Evolutionary conservation across 2,888 invertebrate species (phyloP), one percentile per base, ranked within the genome.

Genomic region (Ormia ochracea): DNA sequence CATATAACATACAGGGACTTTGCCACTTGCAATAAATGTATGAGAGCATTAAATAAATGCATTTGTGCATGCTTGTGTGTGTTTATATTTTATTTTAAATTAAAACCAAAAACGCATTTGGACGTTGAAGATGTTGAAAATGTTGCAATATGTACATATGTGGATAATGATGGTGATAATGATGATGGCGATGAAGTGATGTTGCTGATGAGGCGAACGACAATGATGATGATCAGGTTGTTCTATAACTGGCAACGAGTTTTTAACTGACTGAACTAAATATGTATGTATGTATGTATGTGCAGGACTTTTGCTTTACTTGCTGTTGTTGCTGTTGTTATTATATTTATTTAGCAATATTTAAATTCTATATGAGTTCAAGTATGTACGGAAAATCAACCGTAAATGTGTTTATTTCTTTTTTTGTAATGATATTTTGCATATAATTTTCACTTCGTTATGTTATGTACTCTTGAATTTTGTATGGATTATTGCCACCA

Each of bases 381-480:
- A 79, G 69, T 70, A 68, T 69, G 65, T 66, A 66, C 56, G 45
- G 59, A 80, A 66, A 76, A 77, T 70, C 59, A 69, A 70, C 63
- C 63, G 63, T 77, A 77, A 77, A 63, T 63, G 23, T 36, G 50
- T 21, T 33, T 65, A 7, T 63, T 33, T 66, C 50, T 52, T 14
- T 36, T 66, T 74, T 54, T 69, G 70, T 65, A 70, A 74, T 70
- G 70, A 63, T 75, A 76, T 73, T 80, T 80, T 81, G 80, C 80
- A 82, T 82, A 82, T 83, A 80, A 83, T 83, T 83, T 82, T 82
- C 83, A 82, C 81, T 78, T 81, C 78, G 81, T 83, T 82, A 78
- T 63, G 61, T 66, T 74, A 68, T 77, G 41, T 79, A 52, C 66
- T 61, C 48, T 33, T 58, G 59, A 41, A 66, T 54, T 73, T 70